Percentiles rank a stretch among this genome's conserved stretches.
phyloP scores from a whole-genome alignment of 2,888 invertebrate species.

The Gymnocheta viridis region DNA sequence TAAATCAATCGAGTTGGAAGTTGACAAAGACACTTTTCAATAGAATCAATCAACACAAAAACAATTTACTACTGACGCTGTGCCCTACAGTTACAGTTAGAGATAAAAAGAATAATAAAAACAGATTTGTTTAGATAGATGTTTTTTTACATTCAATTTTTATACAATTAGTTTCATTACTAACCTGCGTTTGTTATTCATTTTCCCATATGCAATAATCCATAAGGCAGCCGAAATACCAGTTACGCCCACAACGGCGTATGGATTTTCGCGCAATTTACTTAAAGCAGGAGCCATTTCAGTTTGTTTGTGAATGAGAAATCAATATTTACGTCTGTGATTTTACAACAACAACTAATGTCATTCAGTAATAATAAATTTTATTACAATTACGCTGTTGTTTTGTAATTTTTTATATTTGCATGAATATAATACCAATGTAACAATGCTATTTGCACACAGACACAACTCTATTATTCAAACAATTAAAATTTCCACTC shows the following conservation, averaged over 20 bases:
- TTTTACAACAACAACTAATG: background rate
- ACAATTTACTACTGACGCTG: too few relatives aligned
- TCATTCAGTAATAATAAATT: constrained; percentile 42
- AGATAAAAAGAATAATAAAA: too few relatives aligned
- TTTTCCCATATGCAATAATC: constrained; percentile 84
- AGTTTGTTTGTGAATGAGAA: constrained; percentile 29
- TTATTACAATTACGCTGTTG: constrained; percentile 33
- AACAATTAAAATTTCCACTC: constrained; percentile 52
- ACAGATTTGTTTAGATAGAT: too few relatives aligned
- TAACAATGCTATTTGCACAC: constrained; percentile 8
- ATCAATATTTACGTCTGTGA: constrained; percentile 40
- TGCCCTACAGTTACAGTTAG: too few relatives aligned
- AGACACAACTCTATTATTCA: constrained; percentile 23
- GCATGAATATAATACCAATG: background rate
- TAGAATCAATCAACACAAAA: too few relatives aligned
- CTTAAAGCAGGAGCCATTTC: constrained; percentile 90
- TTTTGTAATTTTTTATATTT: constrained; percentile 28
- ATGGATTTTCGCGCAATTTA: constrained; percentile 87
- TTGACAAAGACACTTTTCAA: too few relatives aligned
- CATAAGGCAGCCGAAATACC: constrained; percentile 85
- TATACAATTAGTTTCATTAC: constrained; percentile 43
- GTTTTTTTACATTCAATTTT: too few relatives aligned
- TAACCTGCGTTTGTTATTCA: constrained; percentile 83
- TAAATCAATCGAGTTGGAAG: too few relatives aligned
- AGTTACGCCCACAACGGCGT: constrained; percentile 85